phyloP scores from a whole-genome alignment of 2,888 invertebrate species.

The Campoletis raptor region DNA sequence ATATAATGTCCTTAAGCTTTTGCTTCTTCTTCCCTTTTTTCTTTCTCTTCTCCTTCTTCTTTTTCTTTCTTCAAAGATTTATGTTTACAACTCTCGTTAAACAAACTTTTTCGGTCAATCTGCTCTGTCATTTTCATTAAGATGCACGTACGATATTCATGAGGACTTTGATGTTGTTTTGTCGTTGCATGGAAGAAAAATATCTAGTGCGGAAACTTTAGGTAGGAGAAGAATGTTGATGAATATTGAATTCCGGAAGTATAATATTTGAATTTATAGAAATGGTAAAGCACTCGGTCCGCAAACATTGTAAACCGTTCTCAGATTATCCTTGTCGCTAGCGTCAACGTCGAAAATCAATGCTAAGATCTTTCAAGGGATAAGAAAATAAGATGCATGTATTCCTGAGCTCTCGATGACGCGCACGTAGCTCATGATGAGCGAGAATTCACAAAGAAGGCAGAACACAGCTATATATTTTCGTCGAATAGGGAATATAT shows the following conservation, averaged over 20 bases:
- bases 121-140: background rate
- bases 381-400: constrained; percentile 47
- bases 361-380: constrained; percentile 36
- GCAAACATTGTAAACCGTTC: constrained; percentile 9
- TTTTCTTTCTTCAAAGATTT: background rate
- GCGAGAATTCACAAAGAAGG: constrained; percentile 21
- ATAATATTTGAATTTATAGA: background rate
- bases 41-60: too few species aligned
- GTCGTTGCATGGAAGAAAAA: background rate
- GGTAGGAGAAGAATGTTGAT: background rate
- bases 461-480: constrained; percentile 9
- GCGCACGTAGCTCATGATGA: constrained; percentile 19
- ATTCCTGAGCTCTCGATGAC: constrained; percentile 24
- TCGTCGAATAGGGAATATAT: background rate
- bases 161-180: background rate
- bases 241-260: background rate
- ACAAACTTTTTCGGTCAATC: background rate
- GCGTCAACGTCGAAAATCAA: constrained; percentile 31
- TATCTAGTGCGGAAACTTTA: background rate
- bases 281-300: background rate
- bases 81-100: background rate
- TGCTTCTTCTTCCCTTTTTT: too few species aligned
- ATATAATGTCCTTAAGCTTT: too few species aligned
- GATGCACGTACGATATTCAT: background rate
- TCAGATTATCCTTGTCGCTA: constrained; percentile 1